A percentile compares a stretch with the other conserved stretches of the same genome.
phyloP scores from a whole-genome alignment of 2,113 vertebrate species.

The Archilochus colubris region DNA sequence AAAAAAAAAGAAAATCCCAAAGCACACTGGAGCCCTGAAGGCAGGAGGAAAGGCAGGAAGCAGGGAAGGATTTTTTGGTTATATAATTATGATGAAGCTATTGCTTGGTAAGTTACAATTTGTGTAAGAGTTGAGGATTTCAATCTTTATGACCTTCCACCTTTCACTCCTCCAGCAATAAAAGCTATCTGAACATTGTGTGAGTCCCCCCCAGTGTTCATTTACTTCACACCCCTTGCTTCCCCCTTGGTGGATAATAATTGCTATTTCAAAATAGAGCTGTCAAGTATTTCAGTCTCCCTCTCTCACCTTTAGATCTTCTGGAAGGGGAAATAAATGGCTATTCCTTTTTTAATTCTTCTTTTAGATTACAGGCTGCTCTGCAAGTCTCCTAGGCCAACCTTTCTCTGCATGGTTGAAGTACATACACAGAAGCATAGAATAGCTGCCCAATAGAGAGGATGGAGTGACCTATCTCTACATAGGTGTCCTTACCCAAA shows the following conservation, averaged over 20 bases:
- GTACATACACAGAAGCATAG: background rate
- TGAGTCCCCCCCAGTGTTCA: background rate
- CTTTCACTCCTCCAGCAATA: background rate
- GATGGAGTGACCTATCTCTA: background rate
- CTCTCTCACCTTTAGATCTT: background rate
- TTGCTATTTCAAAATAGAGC: background rate
- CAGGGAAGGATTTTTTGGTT: background rate
- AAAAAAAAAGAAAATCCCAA: background rate
- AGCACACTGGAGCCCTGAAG: background rate
- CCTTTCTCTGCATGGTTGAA: background rate
- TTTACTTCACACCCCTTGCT: background rate
- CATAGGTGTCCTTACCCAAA: background rate
- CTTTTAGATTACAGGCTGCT: background rate
- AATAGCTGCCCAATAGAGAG: background rate
- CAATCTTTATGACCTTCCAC: background rate
- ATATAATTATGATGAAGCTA: background rate
- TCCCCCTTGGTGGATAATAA: background rate
- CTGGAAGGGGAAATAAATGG: background rate
- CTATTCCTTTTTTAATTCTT: background rate
- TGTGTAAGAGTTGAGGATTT: background rate
- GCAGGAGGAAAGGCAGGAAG: background rate
- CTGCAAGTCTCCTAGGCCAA: background rate
- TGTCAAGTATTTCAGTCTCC: background rate
- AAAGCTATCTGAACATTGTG: background rate
- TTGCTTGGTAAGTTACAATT: background rate